Evolutionary conservation across 2,113 vertebrate genomes (phyloP), one percentile per base, ranked within the genome.

Genomic region (Pseudonaja textilis): DNA sequence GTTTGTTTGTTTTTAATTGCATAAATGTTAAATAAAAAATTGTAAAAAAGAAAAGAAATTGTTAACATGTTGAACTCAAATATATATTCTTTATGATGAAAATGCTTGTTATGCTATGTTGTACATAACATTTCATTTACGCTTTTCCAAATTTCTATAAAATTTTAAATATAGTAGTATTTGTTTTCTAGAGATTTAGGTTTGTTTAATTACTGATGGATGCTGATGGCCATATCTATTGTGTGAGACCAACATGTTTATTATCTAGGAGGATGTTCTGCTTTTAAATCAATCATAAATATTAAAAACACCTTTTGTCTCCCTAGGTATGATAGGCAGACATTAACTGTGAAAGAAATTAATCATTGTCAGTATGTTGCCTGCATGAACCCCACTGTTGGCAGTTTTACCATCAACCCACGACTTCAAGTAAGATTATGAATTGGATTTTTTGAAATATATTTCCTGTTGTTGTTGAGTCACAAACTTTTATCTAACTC

Each of bases 321-420:
- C 56, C 87, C 56, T 50, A 98, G 97, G 97, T 98, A 98, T 90
- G 97, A 98, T 93, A 97, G 97, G 88, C 97, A 98, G 91, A 99
- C 98, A 89, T 91, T 97, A 96, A 96, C 93, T 91, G 94, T 98
- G 81, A 98, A 98, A 96, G 97, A 98, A 97, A 96, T 98, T 92
- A 94, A 97, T 93, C 97, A 96, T 86, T 99, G 98, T 54, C 98
- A 98, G 89, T 98, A 98, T 91, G 93, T 98, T 64, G 96, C 97
- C 88, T 98, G 97, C 94, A 98, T 98, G 98, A 99, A 99, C 94
- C 98, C 98, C 91, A 96, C 95, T 39, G 96, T 97, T 95, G 98
- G 98, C 69, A 98, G 97, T 93, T 99, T 98, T 93, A 96, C 95
- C 4, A 94, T 98, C 95, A 98, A 97, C 90, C 97, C 98, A n/a